Evolutionary conservation across 2,797 vertebrate species (phyloP).

Genomic region (Yasuhikotakia modesta): DNA sequence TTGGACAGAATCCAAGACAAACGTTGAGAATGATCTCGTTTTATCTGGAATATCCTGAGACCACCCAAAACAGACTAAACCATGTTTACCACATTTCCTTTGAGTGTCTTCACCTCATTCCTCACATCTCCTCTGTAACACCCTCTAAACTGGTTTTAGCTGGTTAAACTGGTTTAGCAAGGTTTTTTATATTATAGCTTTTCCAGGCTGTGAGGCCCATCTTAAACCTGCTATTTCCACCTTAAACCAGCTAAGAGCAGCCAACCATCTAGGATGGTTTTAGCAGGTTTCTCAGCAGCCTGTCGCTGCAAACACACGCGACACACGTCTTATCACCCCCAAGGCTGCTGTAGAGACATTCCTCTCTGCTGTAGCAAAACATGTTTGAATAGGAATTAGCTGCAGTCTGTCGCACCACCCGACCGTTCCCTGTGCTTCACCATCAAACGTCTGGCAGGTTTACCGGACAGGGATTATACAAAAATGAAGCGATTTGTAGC

Average conservation of each 20-base stretch:
- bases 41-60: constrained; percentile 18
- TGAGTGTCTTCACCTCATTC: neutral
- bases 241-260: too few relatives aligned
- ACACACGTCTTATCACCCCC: neutral
- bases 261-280: too few relatives aligned
- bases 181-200: too few relatives aligned
- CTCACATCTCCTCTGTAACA: too few relatives aligned
- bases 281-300: neutral
- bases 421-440: neutral
- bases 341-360: constrained; percentile 14
- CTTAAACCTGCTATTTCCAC: too few relatives aligned
- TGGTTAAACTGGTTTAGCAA: too few relatives aligned
- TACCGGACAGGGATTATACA: constrained; percentile 14
- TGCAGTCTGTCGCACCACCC: constrained; percentile 5
- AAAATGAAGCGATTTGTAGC: constrained; percentile 33
- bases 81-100: neutral
- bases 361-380: constrained; percentile 6
- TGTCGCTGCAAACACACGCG: constrained; percentile 10
- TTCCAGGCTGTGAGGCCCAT: neutral
- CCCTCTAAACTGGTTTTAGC: too few relatives aligned
- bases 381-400: neutral
- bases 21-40: constrained; percentile 2
- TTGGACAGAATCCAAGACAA: constrained; percentile 27
- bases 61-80: constrained; percentile 15
- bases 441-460: constrained; percentile 1